phyloP scores from a whole-genome alignment of 2,888 invertebrate genomes.

The Euzetes globulus region DNA sequence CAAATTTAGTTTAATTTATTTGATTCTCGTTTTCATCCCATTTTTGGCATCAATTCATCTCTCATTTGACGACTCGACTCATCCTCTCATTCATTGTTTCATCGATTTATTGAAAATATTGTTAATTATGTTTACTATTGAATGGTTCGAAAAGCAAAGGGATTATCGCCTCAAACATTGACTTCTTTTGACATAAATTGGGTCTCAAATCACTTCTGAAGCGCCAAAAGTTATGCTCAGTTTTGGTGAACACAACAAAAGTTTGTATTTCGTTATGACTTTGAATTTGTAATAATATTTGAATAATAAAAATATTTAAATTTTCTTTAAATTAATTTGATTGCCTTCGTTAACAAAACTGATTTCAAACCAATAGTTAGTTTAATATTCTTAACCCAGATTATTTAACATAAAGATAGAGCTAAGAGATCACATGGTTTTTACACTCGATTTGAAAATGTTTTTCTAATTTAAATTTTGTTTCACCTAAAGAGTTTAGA shows the following conservation, averaged over 20 bases:
- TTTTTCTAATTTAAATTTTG: too few relatives aligned
- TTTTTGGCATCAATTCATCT: neutral
- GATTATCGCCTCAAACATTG: neutral
- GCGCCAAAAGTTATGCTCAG: neutral
- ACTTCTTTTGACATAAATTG: neutral
- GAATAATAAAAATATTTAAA: too few relatives aligned
- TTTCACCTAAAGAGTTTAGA: too few relatives aligned
- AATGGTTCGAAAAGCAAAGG: neutral
- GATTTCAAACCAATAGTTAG: too few relatives aligned
- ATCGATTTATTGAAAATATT: neutral
- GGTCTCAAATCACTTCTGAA: neutral
- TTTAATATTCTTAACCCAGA: too few relatives aligned
- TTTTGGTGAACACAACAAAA: conserved; percentile 8
- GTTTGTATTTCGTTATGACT: neutral
- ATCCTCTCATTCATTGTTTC: neutral
- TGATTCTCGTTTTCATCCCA: neutral
- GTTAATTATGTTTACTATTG: conserved; percentile 10
- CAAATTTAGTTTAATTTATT: conserved; percentile 14
- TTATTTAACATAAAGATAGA: too few relatives aligned
- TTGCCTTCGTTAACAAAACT: too few relatives aligned
- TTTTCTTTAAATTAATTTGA: too few relatives aligned
- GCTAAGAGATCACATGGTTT: too few relatives aligned
- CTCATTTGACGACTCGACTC: neutral
- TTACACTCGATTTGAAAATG: too few relatives aligned
- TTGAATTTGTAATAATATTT: neutral